Evolutionary conservation across 2,113 vertebrate genomes (phyloP), one percentile per base, ranked within the genome.

Genomic region (Xyrauchen texanus): DNA sequence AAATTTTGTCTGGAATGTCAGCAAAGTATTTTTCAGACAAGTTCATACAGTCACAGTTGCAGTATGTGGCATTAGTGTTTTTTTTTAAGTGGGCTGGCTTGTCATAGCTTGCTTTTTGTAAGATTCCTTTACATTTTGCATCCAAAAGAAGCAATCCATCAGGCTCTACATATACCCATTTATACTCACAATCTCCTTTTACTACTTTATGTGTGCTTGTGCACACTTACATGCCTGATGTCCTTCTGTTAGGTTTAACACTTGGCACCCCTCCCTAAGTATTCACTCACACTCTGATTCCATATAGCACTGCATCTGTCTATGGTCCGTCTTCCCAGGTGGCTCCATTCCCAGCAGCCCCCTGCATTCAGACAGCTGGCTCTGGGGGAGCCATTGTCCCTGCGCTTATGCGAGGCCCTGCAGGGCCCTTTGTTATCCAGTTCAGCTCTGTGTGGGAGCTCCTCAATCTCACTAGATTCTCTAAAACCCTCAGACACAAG

Each of bases 311-410:
- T 83, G 83, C 82, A 88, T 89, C 85, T 89, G 89, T 86, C 85
- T 64, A 79, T 68, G 58, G 64, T 84, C 88, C 82, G 85, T 89
- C 87, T 90, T 88, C 84, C 77, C 83, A 8, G 76, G 77, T 84
- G 80, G 84, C 69, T 78, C 76, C 76, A 61, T 78, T 88, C 81
- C 73, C 79, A 21, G 80, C 86, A 51, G 44, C 16, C 70, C 82
- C 87, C 77, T 85, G 73, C 67, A 79, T 80, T 83, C 79, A 84
- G 83, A 84, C 90, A 92, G 89, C 88, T 90, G 90, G 60, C 86
- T 87, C 84, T 34, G 42, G 45, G 70, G 10, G 68, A 66, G 77
- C 79, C 86, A 91, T 91, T 92, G 90, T 92, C 84, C 84, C 49
- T 42, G 42, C 46, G 51, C 77, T 12, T 62, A 61, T 84, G 83